phyloP scores from a whole-genome alignment of 2,888 invertebrate genomes.

The Dasypolia templi region DNA sequence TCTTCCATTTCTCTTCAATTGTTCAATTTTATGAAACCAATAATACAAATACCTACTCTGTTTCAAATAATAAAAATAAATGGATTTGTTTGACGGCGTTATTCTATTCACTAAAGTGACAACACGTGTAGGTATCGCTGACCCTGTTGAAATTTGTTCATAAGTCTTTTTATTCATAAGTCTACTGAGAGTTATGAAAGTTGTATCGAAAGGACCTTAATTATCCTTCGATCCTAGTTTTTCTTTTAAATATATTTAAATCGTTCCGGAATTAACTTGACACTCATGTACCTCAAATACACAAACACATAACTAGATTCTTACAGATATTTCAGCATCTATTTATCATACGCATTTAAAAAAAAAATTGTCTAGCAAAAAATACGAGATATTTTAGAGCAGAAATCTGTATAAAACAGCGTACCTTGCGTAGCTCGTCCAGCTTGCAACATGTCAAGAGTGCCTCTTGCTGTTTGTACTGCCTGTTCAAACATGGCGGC shows the following conservation, averaged over 20 bases:
- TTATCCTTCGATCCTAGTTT: background rate
- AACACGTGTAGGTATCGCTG: conserved; percentile 1
- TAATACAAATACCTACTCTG: background rate
- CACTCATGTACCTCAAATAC: background rate
- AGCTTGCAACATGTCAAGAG: conserved; percentile 62
- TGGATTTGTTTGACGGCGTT: background rate
- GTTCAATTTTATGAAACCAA: background rate
- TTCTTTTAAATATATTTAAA: background rate
- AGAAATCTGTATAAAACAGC: conserved; percentile 27
- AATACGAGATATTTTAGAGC: background rate
- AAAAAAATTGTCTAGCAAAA: background rate
- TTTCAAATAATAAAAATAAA: background rate
- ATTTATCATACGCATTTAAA: too few relatives aligned
- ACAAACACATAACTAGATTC: too few relatives aligned
- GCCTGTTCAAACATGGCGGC: conserved; percentile 52
- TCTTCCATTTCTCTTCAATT: too few relatives aligned
- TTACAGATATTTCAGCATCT: too few relatives aligned
- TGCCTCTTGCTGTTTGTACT: conserved; percentile 32
- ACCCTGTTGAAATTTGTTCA: background rate
- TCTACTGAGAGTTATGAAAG: too few relatives aligned
- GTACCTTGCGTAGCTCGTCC: conserved; percentile 29
- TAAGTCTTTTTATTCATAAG: background rate
- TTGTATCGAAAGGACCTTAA: background rate
- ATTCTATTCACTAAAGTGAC: background rate
- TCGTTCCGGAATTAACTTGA: background rate